These are phyloP conservation scores for Pseudomyrmex pallidus DNA, from an alignment of 1,140 invertebrate genomes.

Conservation along the genomic window DNA sequence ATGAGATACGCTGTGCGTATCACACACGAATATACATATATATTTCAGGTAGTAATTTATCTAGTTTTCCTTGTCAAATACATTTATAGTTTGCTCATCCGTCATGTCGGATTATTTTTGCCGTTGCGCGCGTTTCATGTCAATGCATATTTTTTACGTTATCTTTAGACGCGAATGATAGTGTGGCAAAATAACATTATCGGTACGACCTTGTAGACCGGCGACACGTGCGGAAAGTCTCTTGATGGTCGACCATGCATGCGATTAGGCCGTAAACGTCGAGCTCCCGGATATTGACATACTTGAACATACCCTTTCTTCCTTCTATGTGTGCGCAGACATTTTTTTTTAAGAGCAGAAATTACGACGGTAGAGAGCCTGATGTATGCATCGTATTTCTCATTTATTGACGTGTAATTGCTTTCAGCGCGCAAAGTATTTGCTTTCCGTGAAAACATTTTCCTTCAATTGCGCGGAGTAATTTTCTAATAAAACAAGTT, in stretches of 20 bases:
- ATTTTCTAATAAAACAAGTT: background rate
- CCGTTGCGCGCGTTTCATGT: background rate
- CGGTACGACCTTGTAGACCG: constrained; percentile 19
- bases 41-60: no score
- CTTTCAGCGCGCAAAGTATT: background rate
- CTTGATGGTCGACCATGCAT: constrained; percentile 34
- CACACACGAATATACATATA: no score
- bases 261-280: constrained; percentile 35
- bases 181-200: constrained; percentile 30
- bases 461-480: background rate
- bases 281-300: constrained; percentile 23
- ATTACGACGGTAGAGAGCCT: background rate
- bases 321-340: background rate
- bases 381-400: background rate
- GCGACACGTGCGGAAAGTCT: constrained; percentile 15
- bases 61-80: background rate
- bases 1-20: no score
- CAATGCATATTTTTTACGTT: constrained; percentile 32
- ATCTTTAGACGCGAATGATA: constrained; percentile 37
- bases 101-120: constrained; percentile 22
- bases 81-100: background rate
- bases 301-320: background rate
- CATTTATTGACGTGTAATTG: constrained; percentile 27
- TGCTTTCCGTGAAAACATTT: background rate
- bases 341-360: background rate